Conservation (phyloP, 2,797 vertebrate genomes). For the Anomalospiza imberbis region DNA sequence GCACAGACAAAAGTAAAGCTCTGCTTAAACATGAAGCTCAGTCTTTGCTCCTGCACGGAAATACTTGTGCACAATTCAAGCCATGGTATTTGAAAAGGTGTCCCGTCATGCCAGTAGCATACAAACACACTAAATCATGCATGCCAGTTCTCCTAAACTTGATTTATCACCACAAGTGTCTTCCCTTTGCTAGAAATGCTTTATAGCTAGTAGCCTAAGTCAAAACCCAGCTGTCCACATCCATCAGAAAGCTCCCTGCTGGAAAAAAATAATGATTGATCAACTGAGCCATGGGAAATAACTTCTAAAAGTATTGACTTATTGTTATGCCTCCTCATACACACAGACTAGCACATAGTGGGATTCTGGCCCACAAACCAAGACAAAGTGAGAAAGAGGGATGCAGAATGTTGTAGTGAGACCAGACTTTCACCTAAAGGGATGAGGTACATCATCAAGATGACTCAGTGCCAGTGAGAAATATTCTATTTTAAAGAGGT, state of each 20-base stretch:
- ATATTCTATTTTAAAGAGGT: neutral
- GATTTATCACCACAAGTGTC: conserved; percentile 7
- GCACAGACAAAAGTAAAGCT: neutral
- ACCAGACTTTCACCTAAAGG: neutral
- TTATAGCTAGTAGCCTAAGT: neutral
- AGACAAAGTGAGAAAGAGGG: neutral
- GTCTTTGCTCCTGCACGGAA: neutral
- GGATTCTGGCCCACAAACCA: neutral
- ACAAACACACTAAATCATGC: neutral
- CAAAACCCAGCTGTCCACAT: neutral
- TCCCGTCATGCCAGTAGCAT: neutral
- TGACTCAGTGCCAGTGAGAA: neutral
- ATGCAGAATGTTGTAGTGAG: neutral
- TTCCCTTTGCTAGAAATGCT: neutral
- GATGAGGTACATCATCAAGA: neutral
- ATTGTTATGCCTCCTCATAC: neutral
- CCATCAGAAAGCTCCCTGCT: neutral
- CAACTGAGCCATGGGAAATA: neutral
- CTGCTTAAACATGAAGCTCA: neutral
- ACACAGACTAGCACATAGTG: neutral
- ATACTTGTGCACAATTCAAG: neutral
- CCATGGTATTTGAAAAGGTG: neutral
- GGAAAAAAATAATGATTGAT: neutral
- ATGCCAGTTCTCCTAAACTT: neutral
- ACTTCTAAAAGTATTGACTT: neutral